Conservation (phyloP, 2,888 invertebrate genomes). For the Euclidia mi region DNA sequence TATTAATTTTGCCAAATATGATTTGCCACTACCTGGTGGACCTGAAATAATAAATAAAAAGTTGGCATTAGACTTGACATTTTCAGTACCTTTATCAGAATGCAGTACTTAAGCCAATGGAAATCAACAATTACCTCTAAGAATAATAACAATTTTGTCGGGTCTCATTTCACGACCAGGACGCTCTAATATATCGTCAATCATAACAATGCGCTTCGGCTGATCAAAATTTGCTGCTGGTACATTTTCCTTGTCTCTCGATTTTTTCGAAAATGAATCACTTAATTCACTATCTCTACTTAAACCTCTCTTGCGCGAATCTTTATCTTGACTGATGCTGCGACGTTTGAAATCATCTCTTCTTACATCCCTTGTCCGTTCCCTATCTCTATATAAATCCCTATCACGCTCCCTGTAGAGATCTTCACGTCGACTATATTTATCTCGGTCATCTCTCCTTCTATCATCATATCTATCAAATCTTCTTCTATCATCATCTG, state of each 20-base stretch:
- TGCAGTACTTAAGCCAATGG: too few species aligned
- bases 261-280: slow-evolving; percentile 61
- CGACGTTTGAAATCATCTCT: slow-evolving; percentile 51
- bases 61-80: too few species aligned
- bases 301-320: slow-evolving; percentile 74
- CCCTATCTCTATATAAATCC: slow-evolving; percentile 57
- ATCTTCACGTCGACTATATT: slow-evolving; percentile 54
- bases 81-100: too few species aligned
- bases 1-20: slow-evolving; percentile 96
- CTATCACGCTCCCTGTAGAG: slow-evolving; percentile 57
- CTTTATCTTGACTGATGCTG: slow-evolving; percentile 76
- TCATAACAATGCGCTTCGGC: slow-evolving; percentile 88
- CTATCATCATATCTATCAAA: slow-evolving; percentile 60
- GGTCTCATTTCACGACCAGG: slow-evolving; percentile 96
- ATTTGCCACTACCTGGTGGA: slow-evolving; percentile 98
- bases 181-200: slow-evolving; percentile 95
- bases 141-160: slow-evolving; percentile 94
- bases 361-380: slow-evolving; percentile 56
- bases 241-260: slow-evolving; percentile 59
- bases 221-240: slow-evolving; percentile 48
- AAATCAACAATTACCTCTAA: slow-evolving; percentile 91
- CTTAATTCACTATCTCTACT: slow-evolving; percentile 74
- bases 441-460: slow-evolving; percentile 68
- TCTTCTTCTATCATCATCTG: slow-evolving; percentile 53
- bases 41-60: slow-evolving; percentile 77